Evolutionary conservation across 1,140 invertebrate genomes (phyloP), one percentile per base, ranked within the genome.

Genomic region (Caenorhabditis inopinata): DNA sequence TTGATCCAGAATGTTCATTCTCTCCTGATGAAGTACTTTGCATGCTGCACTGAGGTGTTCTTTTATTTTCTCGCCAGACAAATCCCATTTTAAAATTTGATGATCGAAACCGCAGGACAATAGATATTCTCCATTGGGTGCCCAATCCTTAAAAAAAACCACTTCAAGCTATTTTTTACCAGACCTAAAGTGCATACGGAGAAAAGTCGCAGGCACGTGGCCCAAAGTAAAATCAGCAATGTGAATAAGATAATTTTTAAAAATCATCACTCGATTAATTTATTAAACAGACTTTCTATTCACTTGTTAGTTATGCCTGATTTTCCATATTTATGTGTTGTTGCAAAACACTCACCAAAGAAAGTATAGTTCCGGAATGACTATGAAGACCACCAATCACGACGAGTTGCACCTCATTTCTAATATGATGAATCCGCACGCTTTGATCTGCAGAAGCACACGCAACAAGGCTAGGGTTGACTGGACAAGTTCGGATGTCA

Each of bases 91-190:
- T 16, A 42, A 21, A 21, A 74, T 11, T 35, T 27, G 46, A 75
- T 79, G 78, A 58, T 79, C 78, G 1, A 79, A 14, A 14, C 62
- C 29, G 14, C 58, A 48, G 3, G 78, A 32, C 5, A 53, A n/a
- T 1, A 79, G 9, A 5, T 23, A 53, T 5, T 45, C 18, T 14
- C 78, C 58, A 2, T 48, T 27, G 12, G 16, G 2, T 11, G 76
- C n/a, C 78, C 78, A 79, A 18, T 79, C 78, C 78, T 79, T 18
- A 48, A 74, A 38, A 73, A 25, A 1, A 38, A n/a, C 9, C 27
- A 51, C 27, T 25, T 51, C 48, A 6, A 23, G 23, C 18, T 23
- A 2, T 51, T 27, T 25, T 51, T n/a, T n/a, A n/a, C n/a, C n/a
- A n/a, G n/a, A n/a, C n/a, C n/a, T n/a, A n/a, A n/a, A n/a, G n/a